Conservation (phyloP, 2,888 invertebrate genomes). For the Invenusta paracnida region DNA sequence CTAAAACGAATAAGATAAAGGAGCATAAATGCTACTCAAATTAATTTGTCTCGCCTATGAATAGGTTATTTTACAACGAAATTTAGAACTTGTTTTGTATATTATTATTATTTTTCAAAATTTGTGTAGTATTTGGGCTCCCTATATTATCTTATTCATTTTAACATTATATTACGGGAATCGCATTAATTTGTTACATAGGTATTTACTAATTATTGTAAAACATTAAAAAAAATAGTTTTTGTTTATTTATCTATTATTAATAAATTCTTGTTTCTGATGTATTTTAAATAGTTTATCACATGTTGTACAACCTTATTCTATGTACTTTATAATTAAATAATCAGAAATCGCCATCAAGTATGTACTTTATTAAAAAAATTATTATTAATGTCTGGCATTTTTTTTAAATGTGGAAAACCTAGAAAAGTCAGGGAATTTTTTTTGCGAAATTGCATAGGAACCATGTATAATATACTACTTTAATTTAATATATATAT, state of each 20-base stretch:
- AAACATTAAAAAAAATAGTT: not conserved
- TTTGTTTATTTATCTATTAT: slow-evolving; percentile 12
- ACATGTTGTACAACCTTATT: slow-evolving; percentile 7
- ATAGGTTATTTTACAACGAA: too few relatives aligned
- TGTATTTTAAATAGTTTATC: slow-evolving; percentile 17
- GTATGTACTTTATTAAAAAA: not conserved
- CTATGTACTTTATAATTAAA: slow-evolving; percentile 26
- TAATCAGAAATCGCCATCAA: not conserved
- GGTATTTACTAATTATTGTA: slow-evolving; percentile 18
- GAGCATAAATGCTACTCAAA: too few relatives aligned
- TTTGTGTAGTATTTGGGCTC: too few relatives aligned
- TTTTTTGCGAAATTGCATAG: slow-evolving; percentile 4
- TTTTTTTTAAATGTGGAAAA: slow-evolving; percentile 1
- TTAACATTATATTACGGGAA: too few relatives aligned
- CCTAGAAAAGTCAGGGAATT: slow-evolving; percentile 13
- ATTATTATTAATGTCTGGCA: not conserved
- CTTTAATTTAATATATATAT: too few relatives aligned
- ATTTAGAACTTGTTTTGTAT: too few relatives aligned
- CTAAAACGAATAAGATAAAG: too few relatives aligned
- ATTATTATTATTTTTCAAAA: too few relatives aligned
- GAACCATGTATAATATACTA: slow-evolving; percentile 27
- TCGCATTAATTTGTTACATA: too few relatives aligned
- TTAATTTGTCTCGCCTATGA: too few relatives aligned
- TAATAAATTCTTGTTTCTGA: slow-evolving; percentile 3
- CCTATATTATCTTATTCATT: too few relatives aligned